These are phyloP conservation scores for Lycocorax pyrrhopterus DNA, from an alignment of 2,113 vertebrate genomes.

Conservation along the genomic window DNA sequence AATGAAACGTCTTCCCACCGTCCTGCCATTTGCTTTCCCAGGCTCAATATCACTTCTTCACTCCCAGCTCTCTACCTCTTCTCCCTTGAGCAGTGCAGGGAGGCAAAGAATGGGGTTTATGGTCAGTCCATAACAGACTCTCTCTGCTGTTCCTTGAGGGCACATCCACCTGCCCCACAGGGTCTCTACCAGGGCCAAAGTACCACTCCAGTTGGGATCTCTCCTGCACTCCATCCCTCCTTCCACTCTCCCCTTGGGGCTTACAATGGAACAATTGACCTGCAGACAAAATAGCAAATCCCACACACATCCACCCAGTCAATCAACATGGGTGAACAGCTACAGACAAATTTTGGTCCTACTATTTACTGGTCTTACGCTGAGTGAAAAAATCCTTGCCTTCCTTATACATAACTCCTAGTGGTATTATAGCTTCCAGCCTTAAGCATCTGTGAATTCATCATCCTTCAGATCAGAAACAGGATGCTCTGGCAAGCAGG, in stretches of 20 bases:
- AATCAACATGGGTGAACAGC: neutral
- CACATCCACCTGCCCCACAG: neutral
- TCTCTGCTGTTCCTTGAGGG: neutral
- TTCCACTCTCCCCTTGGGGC: fast-evolving
- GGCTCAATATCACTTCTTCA: neutral
- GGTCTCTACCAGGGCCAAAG: neutral
- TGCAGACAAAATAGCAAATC: neutral
- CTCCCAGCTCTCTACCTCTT: too few relatives aligned
- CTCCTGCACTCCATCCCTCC: neutral
- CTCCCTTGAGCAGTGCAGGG: too few relatives aligned
- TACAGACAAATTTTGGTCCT: neutral
- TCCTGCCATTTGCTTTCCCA: neutral
- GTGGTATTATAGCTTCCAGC: neutral
- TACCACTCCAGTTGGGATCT: neutral
- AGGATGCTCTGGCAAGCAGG: neutral
- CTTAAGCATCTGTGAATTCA: neutral
- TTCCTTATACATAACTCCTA: neutral
- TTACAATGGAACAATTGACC: neutral
- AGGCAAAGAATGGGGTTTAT: neutral
- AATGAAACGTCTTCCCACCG: neutral
- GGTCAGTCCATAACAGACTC: neutral
- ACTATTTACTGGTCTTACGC: neutral
- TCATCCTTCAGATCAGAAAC: neutral
- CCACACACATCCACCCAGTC: neutral
- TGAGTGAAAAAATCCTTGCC: neutral